Percentiles rank a stretch among this genome's conserved stretches.
Evolutionary conservation across 53 echinoderm and acorn worm genomes (phyloP).

Genomic region (Temnopleurus reevesii): DNA sequence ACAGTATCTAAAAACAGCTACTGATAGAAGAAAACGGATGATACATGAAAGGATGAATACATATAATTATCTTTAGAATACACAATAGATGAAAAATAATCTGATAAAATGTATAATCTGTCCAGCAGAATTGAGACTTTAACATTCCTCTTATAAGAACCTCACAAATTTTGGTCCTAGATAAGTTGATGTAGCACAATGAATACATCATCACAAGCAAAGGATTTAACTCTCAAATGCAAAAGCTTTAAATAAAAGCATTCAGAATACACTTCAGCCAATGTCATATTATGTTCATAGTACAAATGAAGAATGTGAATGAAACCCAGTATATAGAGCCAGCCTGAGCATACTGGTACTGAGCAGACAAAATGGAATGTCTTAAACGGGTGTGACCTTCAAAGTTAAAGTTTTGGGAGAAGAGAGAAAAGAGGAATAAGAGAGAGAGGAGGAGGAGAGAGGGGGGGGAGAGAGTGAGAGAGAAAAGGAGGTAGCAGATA

Average conservation of each 20-base stretch:
- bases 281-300: not conserved
- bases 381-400: not conserved
- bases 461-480: no score
- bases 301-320: not conserved
- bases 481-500: not conserved
- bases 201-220: not conserved
- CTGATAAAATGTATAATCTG: not conserved
- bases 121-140: not conserved
- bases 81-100: not conserved
- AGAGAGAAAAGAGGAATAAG: not conserved
- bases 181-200: not conserved
- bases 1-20: no score
- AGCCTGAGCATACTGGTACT: not conserved
- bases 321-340: not conserved
- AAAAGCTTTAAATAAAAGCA: no score
- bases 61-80: not conserved
- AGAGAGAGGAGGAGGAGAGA: not conserved
- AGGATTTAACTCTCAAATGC: no score
- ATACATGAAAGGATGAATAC: not conserved
- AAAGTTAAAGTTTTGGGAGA: no score
- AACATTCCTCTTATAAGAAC: not conserved
- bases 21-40: not conserved
- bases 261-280: not conserved
- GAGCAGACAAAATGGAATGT: conserved; percentile 1
- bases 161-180: not conserved